A percentile compares a stretch with the other conserved stretches of the same genome.
Conservation (phyloP, 2,797 vertebrate genomes). For the Coilia nasus region DNA sequence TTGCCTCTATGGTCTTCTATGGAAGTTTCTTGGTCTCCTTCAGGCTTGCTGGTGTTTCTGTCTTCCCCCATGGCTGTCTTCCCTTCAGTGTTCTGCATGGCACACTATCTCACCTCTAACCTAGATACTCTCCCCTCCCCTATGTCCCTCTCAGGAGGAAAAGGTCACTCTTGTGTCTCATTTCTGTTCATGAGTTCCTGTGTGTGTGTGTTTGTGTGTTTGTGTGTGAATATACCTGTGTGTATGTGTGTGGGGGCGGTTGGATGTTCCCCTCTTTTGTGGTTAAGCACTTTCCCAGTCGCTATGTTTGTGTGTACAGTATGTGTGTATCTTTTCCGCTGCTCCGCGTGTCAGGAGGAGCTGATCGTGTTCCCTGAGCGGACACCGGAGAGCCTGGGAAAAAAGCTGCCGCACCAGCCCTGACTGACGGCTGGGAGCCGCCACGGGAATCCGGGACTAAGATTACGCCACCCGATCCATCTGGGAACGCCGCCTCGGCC, state of each 20-base stretch:
- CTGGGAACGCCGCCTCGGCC: not conserved
- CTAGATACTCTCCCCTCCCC: not conserved
- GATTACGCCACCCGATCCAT: constrained; percentile 18
- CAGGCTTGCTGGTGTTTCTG: too few species aligned
- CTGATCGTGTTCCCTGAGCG: not conserved
- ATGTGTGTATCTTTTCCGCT: constrained; percentile 12
- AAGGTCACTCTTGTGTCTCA: constrained; percentile 21
- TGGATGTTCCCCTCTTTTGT: not conserved
- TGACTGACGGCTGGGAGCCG: constrained; percentile 17
- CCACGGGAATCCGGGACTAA: constrained; percentile 18
- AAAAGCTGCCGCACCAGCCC: not conserved
- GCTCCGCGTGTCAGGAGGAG: constrained; percentile 1
- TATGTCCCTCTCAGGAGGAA: not conserved
- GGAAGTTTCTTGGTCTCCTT: too few species aligned
- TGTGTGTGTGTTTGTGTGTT: not conserved
- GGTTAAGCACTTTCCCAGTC: constrained; percentile 20
- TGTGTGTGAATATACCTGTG: constrained; percentile 19
- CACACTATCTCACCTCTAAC: constrained; percentile 6
- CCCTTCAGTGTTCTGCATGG: not conserved
- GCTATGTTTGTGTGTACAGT: constrained; percentile 10
- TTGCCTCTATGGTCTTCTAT: too few species aligned
- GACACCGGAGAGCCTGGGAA: constrained; percentile 25
- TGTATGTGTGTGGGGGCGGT: not conserved
- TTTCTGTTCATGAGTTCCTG: constrained; percentile 5
- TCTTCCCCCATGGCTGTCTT: not conserved